Percentiles rank a stretch among this genome's conserved stretches.
These are phyloP conservation scores for Apteryx owenii DNA, from an alignment of 2,113 vertebrate species.

Conservation along the genomic window DNA sequence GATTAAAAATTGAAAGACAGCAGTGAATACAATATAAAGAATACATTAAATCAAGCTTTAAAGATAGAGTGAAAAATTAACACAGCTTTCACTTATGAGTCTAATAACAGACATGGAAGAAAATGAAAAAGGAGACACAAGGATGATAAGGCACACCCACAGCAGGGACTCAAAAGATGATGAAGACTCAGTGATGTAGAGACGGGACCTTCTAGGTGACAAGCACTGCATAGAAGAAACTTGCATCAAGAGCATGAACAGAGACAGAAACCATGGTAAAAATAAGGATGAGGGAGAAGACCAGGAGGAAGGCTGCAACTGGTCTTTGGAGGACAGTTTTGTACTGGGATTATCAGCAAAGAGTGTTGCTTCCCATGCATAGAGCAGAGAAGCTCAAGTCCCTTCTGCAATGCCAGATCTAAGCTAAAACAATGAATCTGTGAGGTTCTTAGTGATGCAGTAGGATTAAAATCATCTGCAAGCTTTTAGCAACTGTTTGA, in stretches of 20 bases:
- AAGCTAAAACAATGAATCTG: neutral
- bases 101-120: neutral
- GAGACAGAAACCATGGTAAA: neutral
- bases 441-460: neutral
- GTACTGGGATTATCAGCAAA: neutral
- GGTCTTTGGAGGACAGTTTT: neutral
- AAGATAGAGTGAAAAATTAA: neutral
- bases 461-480: neutral
- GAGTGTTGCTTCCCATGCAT: neutral
- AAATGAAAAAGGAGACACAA: neutral
- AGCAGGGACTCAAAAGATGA: neutral
- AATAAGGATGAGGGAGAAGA: neutral
- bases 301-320: neutral
- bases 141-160: neutral
- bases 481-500: neutral
- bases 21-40: neutral
- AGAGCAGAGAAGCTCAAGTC: neutral
- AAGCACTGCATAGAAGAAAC: neutral
- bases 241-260: neutral
- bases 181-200: neutral
- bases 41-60: neutral
- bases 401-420: neutral
- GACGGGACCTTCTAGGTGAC: neutral
- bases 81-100: neutral
- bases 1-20: neutral